Conservation (phyloP, 2,113 vertebrate genomes). For the Paracanthobrama guichenoti region DNA sequence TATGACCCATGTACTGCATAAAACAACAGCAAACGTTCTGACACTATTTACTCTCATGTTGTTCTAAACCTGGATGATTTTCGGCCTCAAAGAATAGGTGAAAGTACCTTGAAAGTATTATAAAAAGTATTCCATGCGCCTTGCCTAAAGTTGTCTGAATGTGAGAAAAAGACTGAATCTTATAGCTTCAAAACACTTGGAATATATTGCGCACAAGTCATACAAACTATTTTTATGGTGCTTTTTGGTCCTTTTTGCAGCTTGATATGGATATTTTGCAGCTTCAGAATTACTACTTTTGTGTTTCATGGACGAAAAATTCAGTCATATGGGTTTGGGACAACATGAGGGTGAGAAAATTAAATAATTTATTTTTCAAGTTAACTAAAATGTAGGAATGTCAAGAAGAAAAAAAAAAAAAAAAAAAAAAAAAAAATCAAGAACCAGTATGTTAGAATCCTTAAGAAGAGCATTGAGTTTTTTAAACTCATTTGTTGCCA, state of each 20-base stretch:
- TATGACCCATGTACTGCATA: not conserved
- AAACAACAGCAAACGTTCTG: not conserved
- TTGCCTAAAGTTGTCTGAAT: not conserved
- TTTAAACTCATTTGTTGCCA: constrained; percentile 84
- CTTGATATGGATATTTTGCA: not conserved
- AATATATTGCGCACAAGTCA: not conserved
- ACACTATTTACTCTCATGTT: not conserved
- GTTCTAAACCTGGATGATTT: too few species aligned
- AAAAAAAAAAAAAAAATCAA: not conserved
- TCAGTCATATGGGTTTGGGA: not conserved
- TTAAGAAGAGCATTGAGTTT: constrained; percentile 87
- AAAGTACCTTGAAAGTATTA: not conserved
- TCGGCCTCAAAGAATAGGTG: not conserved
- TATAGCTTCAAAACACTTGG: not conserved
- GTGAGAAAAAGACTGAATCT: not conserved
- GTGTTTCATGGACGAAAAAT: not conserved
- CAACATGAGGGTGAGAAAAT: not conserved
- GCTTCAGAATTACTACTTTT: not conserved
- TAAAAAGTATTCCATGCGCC: not conserved
- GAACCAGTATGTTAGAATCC: constrained; percentile 90
- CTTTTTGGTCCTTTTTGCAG: not conserved
- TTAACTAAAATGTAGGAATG: not conserved
- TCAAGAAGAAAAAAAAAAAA: not conserved
- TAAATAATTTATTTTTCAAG: not conserved
- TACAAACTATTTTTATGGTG: not conserved